Evolutionary conservation across 1,140 invertebrate species (phyloP).

Genomic region (Nomia melanderi): DNA sequence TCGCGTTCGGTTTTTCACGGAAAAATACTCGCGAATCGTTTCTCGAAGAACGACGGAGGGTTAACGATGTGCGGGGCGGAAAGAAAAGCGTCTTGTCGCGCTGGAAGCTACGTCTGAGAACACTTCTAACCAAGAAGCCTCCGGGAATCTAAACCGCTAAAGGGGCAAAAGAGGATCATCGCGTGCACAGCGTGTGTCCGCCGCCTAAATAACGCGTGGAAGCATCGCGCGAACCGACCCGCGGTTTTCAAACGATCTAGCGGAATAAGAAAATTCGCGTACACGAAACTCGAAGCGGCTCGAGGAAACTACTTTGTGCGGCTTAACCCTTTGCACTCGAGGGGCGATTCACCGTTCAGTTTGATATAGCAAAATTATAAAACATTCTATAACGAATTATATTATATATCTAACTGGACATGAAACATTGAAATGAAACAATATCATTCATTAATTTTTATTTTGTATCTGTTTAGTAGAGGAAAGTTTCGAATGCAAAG

Average conservation of each 20-base stretch:
- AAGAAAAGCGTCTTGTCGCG: conserved; percentile 1
- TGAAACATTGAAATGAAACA: background rate
- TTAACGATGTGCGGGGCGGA: too few relatives aligned
- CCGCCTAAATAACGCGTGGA: conserved; percentile 13
- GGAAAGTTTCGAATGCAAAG: too few relatives aligned
- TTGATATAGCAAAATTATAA: too few relatives aligned
- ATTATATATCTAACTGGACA: background rate
- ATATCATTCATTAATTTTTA: too few relatives aligned
- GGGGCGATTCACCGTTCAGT: too few relatives aligned
- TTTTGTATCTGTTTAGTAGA: too few relatives aligned
- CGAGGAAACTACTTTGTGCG: background rate
- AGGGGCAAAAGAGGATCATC: background rate
- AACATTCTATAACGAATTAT: too few relatives aligned
- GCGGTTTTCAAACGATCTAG: conserved; percentile 25
- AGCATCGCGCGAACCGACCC: conserved; percentile 35
- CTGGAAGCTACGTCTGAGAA: background rate
- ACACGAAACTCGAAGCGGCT: background rate
- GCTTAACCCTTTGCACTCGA: too few relatives aligned
- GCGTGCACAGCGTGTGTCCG: background rate
- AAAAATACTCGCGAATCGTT: too few relatives aligned
- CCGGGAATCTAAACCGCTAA: background rate
- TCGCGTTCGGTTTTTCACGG: too few relatives aligned
- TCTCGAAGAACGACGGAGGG: background rate
- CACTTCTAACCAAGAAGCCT: background rate
- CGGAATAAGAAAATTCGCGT: background rate